Percentiles rank a stretch among this genome's conserved stretches.
Conservation (phyloP, 2,888 invertebrate species). For the Coecobrya sp. region DNA sequence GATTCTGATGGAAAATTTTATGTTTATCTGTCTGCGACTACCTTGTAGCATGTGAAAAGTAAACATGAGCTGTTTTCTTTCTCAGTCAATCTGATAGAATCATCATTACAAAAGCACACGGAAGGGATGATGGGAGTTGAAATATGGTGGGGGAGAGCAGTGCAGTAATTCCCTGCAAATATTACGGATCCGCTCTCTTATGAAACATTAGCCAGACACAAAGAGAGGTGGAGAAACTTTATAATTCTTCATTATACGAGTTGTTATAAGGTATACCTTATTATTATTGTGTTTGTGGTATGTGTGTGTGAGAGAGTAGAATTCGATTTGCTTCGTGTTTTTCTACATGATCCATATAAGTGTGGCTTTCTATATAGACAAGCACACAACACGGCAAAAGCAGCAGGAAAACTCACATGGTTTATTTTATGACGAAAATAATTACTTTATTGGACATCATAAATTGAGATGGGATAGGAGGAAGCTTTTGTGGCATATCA, state of each 20-base stretch:
- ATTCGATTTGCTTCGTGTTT: constrained; percentile 56
- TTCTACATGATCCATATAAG: constrained; percentile 47
- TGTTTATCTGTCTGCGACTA: not conserved
- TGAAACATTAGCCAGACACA: not conserved
- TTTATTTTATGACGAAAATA: constrained; percentile 82
- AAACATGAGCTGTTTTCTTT: constrained; percentile 36
- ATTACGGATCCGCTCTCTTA: not conserved
- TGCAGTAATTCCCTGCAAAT: not conserved
- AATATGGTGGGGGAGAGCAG: not conserved
- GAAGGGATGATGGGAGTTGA: constrained; percentile 25
- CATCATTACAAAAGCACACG: constrained; percentile 7
- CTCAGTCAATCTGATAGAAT: constrained; percentile 5
- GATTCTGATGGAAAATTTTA: not conserved
- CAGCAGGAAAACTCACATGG: constrained; percentile 55
- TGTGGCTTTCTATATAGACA: not conserved
- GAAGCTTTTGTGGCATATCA: constrained; percentile 54
- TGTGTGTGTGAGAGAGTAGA: not conserved
- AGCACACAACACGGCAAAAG: not conserved
- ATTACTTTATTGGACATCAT: constrained; percentile 83
- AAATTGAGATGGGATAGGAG: constrained; percentile 73
- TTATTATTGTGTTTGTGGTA: not conserved
- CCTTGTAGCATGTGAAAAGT: not conserved
- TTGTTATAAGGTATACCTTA: not conserved
- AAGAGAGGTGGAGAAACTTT: not conserved
- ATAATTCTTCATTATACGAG: constrained; percentile 6